Evolutionary conservation across 2,113 vertebrate genomes (phyloP).

Genomic region (Turnix velox): DNA sequence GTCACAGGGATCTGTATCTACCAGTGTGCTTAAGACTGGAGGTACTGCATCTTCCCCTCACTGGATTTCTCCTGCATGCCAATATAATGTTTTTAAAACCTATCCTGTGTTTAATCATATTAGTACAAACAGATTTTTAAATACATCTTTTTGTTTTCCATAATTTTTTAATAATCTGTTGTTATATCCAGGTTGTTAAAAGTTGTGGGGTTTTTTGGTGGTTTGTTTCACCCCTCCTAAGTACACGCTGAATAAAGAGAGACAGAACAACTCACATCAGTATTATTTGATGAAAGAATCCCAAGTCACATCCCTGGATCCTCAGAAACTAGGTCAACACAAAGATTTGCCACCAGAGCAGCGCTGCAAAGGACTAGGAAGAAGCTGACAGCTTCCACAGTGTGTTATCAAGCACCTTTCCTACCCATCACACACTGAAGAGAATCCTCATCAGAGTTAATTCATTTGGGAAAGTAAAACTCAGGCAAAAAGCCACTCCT

Average conservation of each 20-base stretch:
- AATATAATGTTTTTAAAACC: neutral
- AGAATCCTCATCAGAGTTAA: neutral
- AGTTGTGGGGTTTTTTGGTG: neutral
- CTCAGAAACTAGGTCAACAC: conserved; percentile 25
- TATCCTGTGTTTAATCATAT: neutral
- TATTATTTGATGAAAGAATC: neutral
- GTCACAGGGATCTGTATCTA: neutral
- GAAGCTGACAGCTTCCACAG: neutral
- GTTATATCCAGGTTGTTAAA: neutral
- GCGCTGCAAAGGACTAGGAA: neutral
- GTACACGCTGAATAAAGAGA: neutral
- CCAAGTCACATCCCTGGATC: neutral
- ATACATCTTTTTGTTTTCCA: no score
- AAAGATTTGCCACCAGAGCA: neutral
- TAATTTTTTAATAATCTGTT: no score
- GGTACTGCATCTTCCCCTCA: neutral
- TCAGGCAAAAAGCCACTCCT: no score
- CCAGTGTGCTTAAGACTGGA: neutral
- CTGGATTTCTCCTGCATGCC: neutral
- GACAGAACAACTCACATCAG: neutral
- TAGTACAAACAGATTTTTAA: accelerated
- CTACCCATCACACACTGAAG: accelerated
- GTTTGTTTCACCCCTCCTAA: neutral
- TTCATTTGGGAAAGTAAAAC: neutral
- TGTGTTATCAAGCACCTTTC: neutral